Evolutionary conservation across 2,797 vertebrate genomes (phyloP), one percentile per base, ranked within the genome.

Genomic region (Anolis apletophallus): DNA sequence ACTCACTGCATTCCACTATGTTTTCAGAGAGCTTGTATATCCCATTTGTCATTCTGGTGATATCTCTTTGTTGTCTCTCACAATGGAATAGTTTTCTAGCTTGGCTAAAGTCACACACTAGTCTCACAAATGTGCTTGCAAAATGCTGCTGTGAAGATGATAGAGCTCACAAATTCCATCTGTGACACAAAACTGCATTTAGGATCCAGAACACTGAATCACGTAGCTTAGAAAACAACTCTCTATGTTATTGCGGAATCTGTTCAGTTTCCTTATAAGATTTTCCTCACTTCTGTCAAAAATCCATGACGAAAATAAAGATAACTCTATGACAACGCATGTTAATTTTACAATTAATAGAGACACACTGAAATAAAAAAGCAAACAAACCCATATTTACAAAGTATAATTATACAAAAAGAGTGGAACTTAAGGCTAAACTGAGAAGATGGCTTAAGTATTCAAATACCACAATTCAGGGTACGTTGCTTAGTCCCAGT

Each of bases 151-250:
- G 89, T 79, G 90, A 90, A 50, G 75, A 90, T 86, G 71, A 85
- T 12, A 71, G 87, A 83, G 81, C 34, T 36, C 87, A 89, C 61
- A 78, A 89, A 93, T 10, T 94, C 61, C 71, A 79, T 9, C 50
- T 85, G 5, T 89, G 50, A 64, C 86, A 85, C 0, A 17, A 92
- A 84, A 83, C 52, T 80, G 23, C 21, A 83, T 85, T 77, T 77
- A 36, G 9, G 64, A 46, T 92, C 67, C 67, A 82, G 79, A 64
- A 52, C 10, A 79, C 82, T 59, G 89, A 86, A 87, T 46, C 5
- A 83, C 71, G 87, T 84, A 85, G 50, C 85, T 26, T 46, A 91
- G 84, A 54, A 90, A 90, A 85, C 74, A 80, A 86, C 76, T 86
- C 29, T 85, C 83, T 88, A 86, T 80, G 81, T 86, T 85, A 81